These are phyloP conservation scores for Abramis brama DNA, from an alignment of 2,113 vertebrate genomes.

Conservation along the genomic window DNA sequence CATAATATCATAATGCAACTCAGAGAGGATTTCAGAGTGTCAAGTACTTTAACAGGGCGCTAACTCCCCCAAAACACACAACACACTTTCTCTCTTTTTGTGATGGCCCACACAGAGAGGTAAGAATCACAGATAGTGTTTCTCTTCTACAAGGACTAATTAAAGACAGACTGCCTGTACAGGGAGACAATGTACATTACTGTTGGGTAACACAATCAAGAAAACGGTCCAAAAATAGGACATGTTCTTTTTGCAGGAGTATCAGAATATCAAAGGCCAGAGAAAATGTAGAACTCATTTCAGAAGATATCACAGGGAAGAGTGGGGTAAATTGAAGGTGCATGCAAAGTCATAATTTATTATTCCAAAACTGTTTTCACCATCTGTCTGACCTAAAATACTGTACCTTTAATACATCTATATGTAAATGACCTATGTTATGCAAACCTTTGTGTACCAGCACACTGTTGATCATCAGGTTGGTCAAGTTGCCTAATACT, in stretches of 20 bases:
- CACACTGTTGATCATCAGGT: background rate
- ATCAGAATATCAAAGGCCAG: background rate
- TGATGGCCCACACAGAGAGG: slow-evolving; percentile 21
- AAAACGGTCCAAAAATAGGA: background rate
- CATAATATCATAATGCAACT: slow-evolving; percentile 35
- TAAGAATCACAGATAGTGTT: slow-evolving; percentile 60
- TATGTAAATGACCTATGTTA: background rate
- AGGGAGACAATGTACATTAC: slow-evolving; percentile 45
- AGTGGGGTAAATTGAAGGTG: background rate
- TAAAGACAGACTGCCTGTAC: slow-evolving; percentile 56
- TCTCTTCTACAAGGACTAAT: slow-evolving; percentile 58
- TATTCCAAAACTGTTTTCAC: background rate
- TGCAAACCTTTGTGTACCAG: background rate
- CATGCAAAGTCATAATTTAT: background rate
- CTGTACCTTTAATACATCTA: background rate
- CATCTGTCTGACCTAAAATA: background rate
- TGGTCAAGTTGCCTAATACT: background rate
- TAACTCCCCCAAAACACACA: slow-evolving; percentile 29
- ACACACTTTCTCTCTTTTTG: background rate
- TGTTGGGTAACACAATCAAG: slow-evolving; percentile 16
- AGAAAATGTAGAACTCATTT: background rate
- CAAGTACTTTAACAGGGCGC: slow-evolving; percentile 19
- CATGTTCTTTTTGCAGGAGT: background rate
- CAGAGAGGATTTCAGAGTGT: slow-evolving; percentile 38
- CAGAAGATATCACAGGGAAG: background rate